Conservation (phyloP, 2,888 invertebrate genomes). For the Lasioglossum figueresi region DNA sequence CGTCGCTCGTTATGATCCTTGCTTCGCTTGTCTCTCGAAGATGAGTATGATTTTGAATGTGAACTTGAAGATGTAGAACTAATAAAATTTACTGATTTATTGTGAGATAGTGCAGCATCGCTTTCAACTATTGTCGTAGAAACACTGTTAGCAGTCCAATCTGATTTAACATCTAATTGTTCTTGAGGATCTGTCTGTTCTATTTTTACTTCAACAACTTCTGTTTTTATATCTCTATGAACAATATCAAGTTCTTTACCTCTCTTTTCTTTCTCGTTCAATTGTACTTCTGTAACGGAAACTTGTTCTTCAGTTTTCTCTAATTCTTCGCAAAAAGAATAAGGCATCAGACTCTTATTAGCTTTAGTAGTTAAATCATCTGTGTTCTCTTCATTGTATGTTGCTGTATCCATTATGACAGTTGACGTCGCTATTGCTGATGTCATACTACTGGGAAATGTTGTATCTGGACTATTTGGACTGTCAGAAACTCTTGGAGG, state of each 20-base stretch:
- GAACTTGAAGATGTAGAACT: constrained; percentile 63
- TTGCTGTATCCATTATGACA: constrained; percentile 69
- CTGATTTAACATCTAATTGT: constrained; percentile 41
- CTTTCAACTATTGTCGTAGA: constrained; percentile 6
- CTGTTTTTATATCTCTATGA: constrained; percentile 46
- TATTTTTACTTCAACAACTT: constrained; percentile 64
- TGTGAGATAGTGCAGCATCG: constrained; percentile 21
- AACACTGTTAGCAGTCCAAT: constrained; percentile 41
- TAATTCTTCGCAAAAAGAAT: constrained; percentile 42
- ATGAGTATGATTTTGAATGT: constrained; percentile 71
- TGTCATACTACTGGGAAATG: constrained; percentile 64
- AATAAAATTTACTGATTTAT: constrained; percentile 44
- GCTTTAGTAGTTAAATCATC: constrained; percentile 31
- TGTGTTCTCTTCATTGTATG: constrained; percentile 56
- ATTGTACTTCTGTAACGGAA: constrained; percentile 39
- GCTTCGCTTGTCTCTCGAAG: constrained; percentile 78
- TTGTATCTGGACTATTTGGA: constrained; percentile 74
- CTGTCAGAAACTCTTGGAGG: constrained; percentile 78
- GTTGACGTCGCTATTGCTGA: constrained; percentile 56
- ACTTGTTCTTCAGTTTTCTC: constrained; percentile 43
- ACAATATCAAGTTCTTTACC: constrained; percentile 42
- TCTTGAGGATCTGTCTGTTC: constrained; percentile 65
- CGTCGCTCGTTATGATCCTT: constrained; percentile 80
- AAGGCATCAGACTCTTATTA: constrained; percentile 48
- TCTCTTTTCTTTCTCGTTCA: constrained; percentile 27